phyloP scores from a whole-genome alignment of 2,888 invertebrate genomes.

The Rotaria magnacalcarata region DNA sequence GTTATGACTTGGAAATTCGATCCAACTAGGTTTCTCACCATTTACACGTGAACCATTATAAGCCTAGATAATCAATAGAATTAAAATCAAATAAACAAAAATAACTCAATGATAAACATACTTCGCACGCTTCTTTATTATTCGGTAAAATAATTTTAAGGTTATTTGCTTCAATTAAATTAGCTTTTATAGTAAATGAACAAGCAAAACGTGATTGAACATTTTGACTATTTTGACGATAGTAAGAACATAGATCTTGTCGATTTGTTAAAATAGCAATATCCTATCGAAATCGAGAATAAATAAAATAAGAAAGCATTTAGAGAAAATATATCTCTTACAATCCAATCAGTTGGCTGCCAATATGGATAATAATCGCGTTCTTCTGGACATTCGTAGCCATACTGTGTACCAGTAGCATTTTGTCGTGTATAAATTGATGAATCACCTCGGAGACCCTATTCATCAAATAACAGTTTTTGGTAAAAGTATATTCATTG shows the following conservation, averaged over 20 bases:
- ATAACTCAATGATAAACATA: conserved; percentile 46
- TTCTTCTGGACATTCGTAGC: conserved; percentile 59
- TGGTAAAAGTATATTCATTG: background rate
- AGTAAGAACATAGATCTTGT: conserved; percentile 46
- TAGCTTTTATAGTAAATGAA: conserved; percentile 49
- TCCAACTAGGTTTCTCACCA: conserved; percentile 50
- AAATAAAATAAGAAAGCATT: background rate
- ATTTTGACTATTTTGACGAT: conserved; percentile 47
- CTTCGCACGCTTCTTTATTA: conserved; percentile 53
- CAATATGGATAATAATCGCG: conserved; percentile 59
- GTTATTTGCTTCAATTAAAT: conserved; percentile 39
- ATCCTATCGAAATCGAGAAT: conserved; percentile 47
- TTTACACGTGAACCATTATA: background rate
- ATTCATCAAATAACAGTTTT: background rate
- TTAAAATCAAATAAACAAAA: background rate
- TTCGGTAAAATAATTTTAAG: conserved; percentile 51
- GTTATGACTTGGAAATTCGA: conserved; percentile 52
- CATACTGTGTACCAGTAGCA: conserved; percentile 53
- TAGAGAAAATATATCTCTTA: background rate
- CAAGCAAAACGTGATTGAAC: conserved; percentile 55
- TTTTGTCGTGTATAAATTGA: conserved; percentile 56
- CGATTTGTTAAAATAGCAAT: conserved; percentile 48
- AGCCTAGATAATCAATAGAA: background rate
- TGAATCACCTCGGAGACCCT: background rate
- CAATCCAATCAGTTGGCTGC: conserved; percentile 54